A percentile compares a stretch with the other conserved stretches of the same genome.
Evolutionary conservation across 1,140 invertebrate genomes (phyloP).

Genomic region (Cotesia chilonis): DNA sequence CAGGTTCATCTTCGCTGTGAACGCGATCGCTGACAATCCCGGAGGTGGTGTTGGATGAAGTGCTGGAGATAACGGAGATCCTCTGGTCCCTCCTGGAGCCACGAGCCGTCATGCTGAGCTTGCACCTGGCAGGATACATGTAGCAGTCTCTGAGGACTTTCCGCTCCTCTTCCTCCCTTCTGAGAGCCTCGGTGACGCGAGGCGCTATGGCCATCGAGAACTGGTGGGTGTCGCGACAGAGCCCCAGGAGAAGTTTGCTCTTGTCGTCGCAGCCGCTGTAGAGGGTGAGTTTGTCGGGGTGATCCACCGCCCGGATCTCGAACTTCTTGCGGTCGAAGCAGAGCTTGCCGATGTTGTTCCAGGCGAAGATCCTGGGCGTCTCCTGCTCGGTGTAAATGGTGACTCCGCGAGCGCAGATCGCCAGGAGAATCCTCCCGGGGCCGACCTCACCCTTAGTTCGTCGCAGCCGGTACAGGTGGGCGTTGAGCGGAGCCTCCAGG

Average conservation of each 20-base stretch:
- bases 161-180: constrained; percentile 77
- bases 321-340: constrained; percentile 97
- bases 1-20: constrained; percentile 90
- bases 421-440: constrained; percentile 78
- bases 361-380: constrained; percentile 79
- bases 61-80: constrained; percentile 90
- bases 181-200: constrained; percentile 79
- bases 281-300: constrained; percentile 83
- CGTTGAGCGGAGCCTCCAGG: constrained; percentile 87
- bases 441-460: constrained; percentile 82
- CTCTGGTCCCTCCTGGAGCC: constrained; percentile 79
- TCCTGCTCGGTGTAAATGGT: constrained; percentile 80
- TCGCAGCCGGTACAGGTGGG: constrained; percentile 89
- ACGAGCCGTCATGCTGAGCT: constrained; percentile 69
- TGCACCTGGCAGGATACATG: constrained; percentile 70
- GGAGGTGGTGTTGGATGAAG: constrained; percentile 93
- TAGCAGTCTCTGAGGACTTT: constrained; percentile 70
- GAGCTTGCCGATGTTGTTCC: constrained; percentile 92
- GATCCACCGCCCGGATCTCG: constrained; percentile 88
- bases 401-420: constrained; percentile 86
- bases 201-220: constrained; percentile 93
- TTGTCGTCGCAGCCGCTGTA: constrained; percentile 92
- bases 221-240: constrained; percentile 92
- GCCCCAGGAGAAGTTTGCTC: constrained; percentile 85
- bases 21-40: constrained; percentile 94